Conservation (phyloP, 2,888 invertebrate genomes). For the Acanthosepion esculentum region DNA sequence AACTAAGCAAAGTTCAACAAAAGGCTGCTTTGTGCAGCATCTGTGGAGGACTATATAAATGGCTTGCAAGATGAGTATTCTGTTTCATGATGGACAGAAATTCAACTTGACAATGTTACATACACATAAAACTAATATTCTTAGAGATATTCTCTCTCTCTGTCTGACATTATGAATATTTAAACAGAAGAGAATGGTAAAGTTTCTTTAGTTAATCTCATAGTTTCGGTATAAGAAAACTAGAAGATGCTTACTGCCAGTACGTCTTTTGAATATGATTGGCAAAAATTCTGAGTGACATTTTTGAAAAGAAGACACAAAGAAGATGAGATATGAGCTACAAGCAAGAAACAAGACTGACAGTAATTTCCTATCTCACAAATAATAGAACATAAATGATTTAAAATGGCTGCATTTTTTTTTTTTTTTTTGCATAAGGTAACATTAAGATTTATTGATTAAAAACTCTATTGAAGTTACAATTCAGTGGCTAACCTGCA, state of each 20-base stretch:
- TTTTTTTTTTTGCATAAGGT: no score
- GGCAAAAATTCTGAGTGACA: slow-evolving; percentile 2
- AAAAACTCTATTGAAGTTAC: no score
- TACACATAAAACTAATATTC: no score
- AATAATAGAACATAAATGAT: neutral
- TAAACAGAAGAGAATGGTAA: neutral
- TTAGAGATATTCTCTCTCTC: neutral
- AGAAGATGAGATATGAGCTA: neutral
- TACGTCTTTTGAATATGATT: neutral
- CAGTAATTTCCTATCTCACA: neutral
- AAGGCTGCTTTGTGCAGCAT: no score
- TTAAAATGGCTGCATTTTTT: no score
- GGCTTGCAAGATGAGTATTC: no score
- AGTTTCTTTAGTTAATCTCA: neutral
- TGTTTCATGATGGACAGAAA: no score
- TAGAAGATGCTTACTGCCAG: neutral
- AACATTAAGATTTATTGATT: no score
- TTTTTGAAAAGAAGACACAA: neutral
- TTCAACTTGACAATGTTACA: no score
- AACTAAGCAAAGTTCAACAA: no score
- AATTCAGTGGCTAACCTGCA: no score
- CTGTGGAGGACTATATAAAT: no score
- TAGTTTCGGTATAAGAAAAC: neutral
- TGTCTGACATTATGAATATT: neutral
- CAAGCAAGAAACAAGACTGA: neutral